phyloP scores from a whole-genome alignment of 2,113 vertebrate genomes.

The Syngnathoides biaculeatus region DNA sequence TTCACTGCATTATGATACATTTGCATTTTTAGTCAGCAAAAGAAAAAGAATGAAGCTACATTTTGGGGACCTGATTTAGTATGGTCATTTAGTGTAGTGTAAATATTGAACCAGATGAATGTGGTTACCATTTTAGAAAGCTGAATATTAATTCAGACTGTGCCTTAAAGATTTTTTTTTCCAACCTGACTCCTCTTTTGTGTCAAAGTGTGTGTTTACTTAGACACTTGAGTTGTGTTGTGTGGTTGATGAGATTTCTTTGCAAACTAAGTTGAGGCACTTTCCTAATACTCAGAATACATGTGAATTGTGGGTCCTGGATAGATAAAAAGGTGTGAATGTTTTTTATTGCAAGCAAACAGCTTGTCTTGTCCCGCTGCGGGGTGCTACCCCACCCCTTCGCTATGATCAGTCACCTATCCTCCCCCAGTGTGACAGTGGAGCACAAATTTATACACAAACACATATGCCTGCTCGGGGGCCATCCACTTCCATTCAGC shows the following conservation, averaged over 20 bases:
- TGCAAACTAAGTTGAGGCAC: background rate
- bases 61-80: constrained; percentile 10
- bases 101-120: background rate
- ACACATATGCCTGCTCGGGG: constrained; percentile 24
- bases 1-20: constrained; percentile 61
- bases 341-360: constrained; percentile 65
- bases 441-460: constrained; percentile 34
- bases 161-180: too few species aligned
- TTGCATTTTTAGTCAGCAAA: constrained; percentile 55
- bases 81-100: background rate
- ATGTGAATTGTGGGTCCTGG: constrained; percentile 15
- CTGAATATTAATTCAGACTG: background rate
- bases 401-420: constrained; percentile 58
- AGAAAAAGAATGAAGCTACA: constrained; percentile 44
- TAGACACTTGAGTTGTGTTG: too few species aligned
- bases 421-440: constrained; percentile 53
- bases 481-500: constrained; percentile 39
- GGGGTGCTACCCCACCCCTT: constrained; percentile 38
- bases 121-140: background rate
- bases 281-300: constrained; percentile 27
- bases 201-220: background rate
- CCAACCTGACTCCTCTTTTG: background rate
- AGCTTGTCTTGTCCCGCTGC: constrained; percentile 64
- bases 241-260: background rate
- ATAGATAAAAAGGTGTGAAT: constrained; percentile 35